phyloP scores from a whole-genome alignment of 2,888 invertebrate species.

The Anthrax anthrax region DNA sequence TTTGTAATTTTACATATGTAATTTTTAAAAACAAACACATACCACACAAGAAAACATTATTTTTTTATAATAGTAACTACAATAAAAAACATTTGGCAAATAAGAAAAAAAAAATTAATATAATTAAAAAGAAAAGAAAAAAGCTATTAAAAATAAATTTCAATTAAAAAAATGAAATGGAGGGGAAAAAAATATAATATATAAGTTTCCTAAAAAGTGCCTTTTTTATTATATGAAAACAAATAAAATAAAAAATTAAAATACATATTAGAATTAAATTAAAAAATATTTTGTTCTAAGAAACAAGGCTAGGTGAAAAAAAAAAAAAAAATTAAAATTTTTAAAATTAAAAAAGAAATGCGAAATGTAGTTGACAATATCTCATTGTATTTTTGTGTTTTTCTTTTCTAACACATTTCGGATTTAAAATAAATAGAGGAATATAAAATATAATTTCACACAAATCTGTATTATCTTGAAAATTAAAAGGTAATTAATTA shows the following conservation, averaged over 20 bases:
- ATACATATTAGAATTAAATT: background rate
- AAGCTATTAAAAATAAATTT: background rate
- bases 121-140: background rate
- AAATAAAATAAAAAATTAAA: background rate
- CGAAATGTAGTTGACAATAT: slow-evolving; percentile 6
- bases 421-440: no score
- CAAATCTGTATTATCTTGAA: no score
- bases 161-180: slow-evolving; percentile 2
- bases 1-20: background rate
- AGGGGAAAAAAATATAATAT: slow-evolving; percentile 8
- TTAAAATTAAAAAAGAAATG: slow-evolving; percentile 7
- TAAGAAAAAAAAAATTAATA: background rate
- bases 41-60: no score
- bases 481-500: no score
- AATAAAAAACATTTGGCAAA: no score
- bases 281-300: background rate
- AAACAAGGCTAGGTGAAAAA: no score
- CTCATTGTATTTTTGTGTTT: no score
- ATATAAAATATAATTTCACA: no score
- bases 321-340: background rate
- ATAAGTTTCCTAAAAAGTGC: slow-evolving; percentile 11
- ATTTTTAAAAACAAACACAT: no score
- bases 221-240: slow-evolving; percentile 3
- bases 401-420: no score
- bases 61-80: background rate